Evolutionary conservation across 2,113 vertebrate genomes (phyloP).

Genomic region (Physeter macrocephalus): DNA sequence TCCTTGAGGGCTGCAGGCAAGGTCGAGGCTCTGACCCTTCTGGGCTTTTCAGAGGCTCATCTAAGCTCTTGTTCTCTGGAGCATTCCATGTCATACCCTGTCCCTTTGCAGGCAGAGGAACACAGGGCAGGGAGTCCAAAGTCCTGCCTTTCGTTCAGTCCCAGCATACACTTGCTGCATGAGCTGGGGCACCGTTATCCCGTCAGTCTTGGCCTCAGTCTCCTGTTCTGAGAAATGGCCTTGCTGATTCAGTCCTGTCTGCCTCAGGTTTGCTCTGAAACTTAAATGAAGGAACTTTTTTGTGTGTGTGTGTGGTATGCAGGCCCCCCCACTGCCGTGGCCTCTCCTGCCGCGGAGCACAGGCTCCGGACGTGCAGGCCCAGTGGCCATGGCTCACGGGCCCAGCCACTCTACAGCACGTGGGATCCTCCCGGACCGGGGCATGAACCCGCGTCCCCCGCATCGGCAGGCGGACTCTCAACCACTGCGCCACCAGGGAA

Average conservation of each 20-base stretch:
- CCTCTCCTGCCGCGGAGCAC: no score
- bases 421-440: no score
- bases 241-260: background rate
- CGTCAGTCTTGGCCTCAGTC: background rate
- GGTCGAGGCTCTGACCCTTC: background rate
- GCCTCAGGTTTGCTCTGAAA: background rate
- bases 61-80: background rate
- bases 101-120: background rate
- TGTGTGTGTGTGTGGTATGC: no score
- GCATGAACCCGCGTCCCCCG: no score
- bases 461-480: no score
- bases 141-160: background rate
- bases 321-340: no score
- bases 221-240: background rate
- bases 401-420: no score
- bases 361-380: no score
- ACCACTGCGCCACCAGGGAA: no score
- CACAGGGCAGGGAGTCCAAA: background rate
- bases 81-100: background rate
- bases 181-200: background rate
- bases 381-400: no score
- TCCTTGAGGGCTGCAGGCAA: background rate
- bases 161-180: rapidly evolving
- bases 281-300: background rate
- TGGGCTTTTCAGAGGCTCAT: background rate